phyloP scores from a whole-genome alignment of 1,140 invertebrate genomes.

The Drosophila ironensis region DNA sequence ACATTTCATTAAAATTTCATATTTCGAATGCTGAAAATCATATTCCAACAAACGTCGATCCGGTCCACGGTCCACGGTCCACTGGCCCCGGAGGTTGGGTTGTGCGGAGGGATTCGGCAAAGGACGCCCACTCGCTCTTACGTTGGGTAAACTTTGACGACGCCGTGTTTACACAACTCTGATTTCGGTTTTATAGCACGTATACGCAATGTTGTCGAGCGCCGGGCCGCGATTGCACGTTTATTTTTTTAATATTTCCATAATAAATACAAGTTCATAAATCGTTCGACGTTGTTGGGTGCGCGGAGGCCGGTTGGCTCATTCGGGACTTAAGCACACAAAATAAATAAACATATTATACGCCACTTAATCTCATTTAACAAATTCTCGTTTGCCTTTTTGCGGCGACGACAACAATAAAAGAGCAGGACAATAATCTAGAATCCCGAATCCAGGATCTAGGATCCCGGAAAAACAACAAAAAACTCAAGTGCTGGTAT shows the following conservation, averaged over 20 bases:
- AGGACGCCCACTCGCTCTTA: neutral
- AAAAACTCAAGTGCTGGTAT: conserved; percentile 63
- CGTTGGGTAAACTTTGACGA: conserved; percentile 23
- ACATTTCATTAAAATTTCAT: conserved; percentile 66
- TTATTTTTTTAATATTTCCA: conserved; percentile 61
- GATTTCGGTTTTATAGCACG: conserved; percentile 58
- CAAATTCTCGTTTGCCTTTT: conserved; percentile 70
- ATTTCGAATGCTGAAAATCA: conserved; percentile 58
- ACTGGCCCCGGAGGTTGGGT: no score
- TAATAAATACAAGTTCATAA: conserved; percentile 63
- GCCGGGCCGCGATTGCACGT: conserved; percentile 37
- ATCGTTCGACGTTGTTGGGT: conserved; percentile 11
- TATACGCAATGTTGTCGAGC: conserved; percentile 47
- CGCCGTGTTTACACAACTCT: conserved; percentile 39
- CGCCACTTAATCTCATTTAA: conserved; percentile 71
- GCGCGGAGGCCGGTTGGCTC: neutral
- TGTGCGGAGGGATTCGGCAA: neutral
- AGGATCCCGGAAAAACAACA: neutral
- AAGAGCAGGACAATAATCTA: neutral
- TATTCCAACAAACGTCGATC: conserved; percentile 29
- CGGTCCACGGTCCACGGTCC: no score
- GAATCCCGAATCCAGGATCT: neutral
- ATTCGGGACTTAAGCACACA: conserved; percentile 51
- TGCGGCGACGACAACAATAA: conserved; percentile 42
- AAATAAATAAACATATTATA: conserved; percentile 74